Base-by-base conservation (phyloP, 2,797 vertebrate genomes). In the Lagocephalus sceleratus region DNA sequence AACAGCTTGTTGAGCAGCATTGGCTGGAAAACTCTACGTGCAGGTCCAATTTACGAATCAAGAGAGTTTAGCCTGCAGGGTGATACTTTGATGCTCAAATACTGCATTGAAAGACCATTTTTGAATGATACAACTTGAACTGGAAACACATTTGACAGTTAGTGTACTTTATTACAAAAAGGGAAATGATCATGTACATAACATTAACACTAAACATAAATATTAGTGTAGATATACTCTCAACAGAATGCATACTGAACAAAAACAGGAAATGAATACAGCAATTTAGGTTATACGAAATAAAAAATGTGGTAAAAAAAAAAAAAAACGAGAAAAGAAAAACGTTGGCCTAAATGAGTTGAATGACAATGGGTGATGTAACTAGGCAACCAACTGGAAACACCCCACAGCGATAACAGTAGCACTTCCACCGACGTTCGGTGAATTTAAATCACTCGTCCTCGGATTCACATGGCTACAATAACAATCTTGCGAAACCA, bases 81-180 rank as follows among this genome's bases (percentile, higher is more conserved):
- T 35, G 12, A 14, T 35, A 14, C 32, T 14, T 12, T 12, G 32
- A 35, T 12, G 32, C 32, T 35, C 12, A 35, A 14, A 35, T 35
- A 35, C 14, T 35, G 12, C 6, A 10, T 42, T 19, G 16, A 5
- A n/a, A 42, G 40, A 44, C 19, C 19, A 5, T 17, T 48, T 22
- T 48, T 67, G 58, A 90, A 91, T 88, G 76, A 91, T 76, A 85
- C 87, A 90, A 89, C 73, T 68, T 77, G 16, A 20, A 44, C 67
- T 79, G 79, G 84, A 90, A 89, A 89, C 84, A 84, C 64, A 84
- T 79, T 90, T 87, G 74, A 75, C 72, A 90, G 67, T 87, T 76
- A 75, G 71, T 82, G 78, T 80, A 76, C 87, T 90, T 91, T 91
- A 90, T 89, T 89, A 71, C 82, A 74, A 74, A 70, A 57, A 40